Evolutionary conservation across 2,113 vertebrate species (phyloP).

Genomic region (Silurus meridionalis): DNA sequence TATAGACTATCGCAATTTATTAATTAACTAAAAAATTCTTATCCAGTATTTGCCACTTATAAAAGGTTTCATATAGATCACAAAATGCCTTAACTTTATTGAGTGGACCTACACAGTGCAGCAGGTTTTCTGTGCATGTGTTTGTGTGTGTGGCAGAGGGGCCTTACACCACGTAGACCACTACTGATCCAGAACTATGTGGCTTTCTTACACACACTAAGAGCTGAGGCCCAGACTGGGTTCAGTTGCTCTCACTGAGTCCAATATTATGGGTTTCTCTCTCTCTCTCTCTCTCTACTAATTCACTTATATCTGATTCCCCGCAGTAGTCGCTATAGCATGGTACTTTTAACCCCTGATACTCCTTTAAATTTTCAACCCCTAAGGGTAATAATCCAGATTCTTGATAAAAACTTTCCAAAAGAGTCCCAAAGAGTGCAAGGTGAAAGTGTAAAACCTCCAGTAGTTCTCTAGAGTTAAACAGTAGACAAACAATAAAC

Average conservation of each 20-base stretch:
- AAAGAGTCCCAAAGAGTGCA: not conserved
- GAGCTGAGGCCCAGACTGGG: conserved; percentile 37
- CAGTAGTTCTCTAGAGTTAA: not conserved
- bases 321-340: not conserved
- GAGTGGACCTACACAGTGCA: not conserved
- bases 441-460: not conserved
- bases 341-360: not conserved
- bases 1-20: not conserved
- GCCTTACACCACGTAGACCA: conserved; percentile 30
- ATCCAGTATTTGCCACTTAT: not conserved
- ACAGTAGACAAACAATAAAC: not conserved
- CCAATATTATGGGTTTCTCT: conserved; percentile 41
- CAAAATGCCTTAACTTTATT: not conserved
- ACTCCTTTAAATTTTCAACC: not conserved
- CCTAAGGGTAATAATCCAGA: not conserved
- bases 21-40: not conserved
- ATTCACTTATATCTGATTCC: conserved; percentile 27
- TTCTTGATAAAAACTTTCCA: not conserved
- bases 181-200: conserved; percentile 20
- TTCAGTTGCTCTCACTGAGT: conserved; percentile 32
- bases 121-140: not conserved
- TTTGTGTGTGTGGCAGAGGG: conserved; percentile 3
- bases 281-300: conserved; percentile 41
- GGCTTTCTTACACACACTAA: conserved; percentile 18
- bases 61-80: not conserved